Conservation (phyloP, 1,140 invertebrate species). For the Pollicipes pollicipes region DNA sequence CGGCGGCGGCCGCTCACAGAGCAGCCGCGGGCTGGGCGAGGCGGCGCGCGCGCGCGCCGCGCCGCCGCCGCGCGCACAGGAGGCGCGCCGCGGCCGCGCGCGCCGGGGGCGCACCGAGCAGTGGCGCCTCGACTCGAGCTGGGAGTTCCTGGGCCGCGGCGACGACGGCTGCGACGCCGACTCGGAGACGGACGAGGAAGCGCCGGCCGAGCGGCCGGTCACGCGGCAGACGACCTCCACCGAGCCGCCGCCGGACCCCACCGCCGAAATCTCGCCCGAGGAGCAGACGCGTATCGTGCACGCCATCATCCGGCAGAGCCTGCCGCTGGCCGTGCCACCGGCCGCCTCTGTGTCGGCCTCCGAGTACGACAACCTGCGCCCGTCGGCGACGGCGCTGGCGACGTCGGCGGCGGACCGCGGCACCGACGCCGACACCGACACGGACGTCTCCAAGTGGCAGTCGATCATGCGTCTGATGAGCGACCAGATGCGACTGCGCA, state of each 20-base stretch:
- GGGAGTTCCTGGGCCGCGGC: slow-evolving; percentile 15
- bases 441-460: neutral
- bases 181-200: slow-evolving; percentile 8
- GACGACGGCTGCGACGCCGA: slow-evolving; percentile 12
- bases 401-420: slow-evolving; percentile 2
- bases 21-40: too few species aligned
- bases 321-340: neutral
- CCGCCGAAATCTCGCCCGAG: neutral
- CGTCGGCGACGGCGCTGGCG: neutral
- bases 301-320: neutral
- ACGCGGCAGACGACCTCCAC: neutral
- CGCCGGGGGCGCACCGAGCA: slow-evolving; percentile 6
- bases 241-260: neutral
- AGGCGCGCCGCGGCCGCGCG: slow-evolving; percentile 9
- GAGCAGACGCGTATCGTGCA: neutral
- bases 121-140: slow-evolving; percentile 15
- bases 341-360: neutral
- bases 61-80: slow-evolving; percentile 50
- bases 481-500: neutral
- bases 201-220: neutral
- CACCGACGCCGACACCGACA: slow-evolving; percentile 10
- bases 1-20: neutral
- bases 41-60: too few species aligned
- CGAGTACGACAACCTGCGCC: neutral
- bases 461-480: neutral